A percentile compares a stretch with the other conserved stretches of the same genome.
Conservation (phyloP, 2,113 vertebrate species). For the Oostethus manadensis region DNA sequence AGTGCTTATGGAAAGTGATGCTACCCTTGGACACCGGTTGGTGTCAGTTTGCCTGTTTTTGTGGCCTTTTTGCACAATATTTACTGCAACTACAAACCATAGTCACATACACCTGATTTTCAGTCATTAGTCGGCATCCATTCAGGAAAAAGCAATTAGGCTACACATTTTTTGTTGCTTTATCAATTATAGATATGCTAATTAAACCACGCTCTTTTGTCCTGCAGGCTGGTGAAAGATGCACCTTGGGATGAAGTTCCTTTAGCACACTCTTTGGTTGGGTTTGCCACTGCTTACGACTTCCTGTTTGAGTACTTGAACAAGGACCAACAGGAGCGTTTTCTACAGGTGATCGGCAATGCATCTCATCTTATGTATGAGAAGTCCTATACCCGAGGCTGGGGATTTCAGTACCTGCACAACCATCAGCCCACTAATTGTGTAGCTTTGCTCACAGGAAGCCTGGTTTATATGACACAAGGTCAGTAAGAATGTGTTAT, state of each 20-base stretch:
- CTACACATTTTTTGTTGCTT: no score
- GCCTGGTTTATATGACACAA: slow-evolving; percentile 94
- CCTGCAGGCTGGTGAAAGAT: slow-evolving; percentile 91
- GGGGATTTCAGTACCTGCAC: slow-evolving; percentile 98
- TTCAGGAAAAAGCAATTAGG: no score
- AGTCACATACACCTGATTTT: no score
- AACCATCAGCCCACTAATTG: slow-evolving; percentile 99
- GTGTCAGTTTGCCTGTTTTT: no score
- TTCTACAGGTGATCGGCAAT: slow-evolving; percentile 94
- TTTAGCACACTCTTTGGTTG: slow-evolving; percentile 91
- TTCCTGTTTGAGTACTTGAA: slow-evolving; percentile 89
- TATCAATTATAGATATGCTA: background rate
- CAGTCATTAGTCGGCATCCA: no score
- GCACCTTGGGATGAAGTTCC: slow-evolving; percentile 97
- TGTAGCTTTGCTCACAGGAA: slow-evolving; percentile 91
- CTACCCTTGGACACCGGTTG: no score
- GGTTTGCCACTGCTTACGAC: slow-evolving; percentile 96
- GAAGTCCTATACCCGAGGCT: slow-evolving; percentile 88
- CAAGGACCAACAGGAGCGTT: slow-evolving; percentile 86
- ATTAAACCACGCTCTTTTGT: background rate
- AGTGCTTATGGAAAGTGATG: no score
- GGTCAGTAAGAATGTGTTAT: slow-evolving; percentile 63
- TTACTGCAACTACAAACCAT: no score
- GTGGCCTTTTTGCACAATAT: no score
- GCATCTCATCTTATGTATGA: slow-evolving; percentile 91